Evolutionary conservation across 2,888 invertebrate genomes (phyloP).

Genomic region (Pardosa pseudoannulata): DNA sequence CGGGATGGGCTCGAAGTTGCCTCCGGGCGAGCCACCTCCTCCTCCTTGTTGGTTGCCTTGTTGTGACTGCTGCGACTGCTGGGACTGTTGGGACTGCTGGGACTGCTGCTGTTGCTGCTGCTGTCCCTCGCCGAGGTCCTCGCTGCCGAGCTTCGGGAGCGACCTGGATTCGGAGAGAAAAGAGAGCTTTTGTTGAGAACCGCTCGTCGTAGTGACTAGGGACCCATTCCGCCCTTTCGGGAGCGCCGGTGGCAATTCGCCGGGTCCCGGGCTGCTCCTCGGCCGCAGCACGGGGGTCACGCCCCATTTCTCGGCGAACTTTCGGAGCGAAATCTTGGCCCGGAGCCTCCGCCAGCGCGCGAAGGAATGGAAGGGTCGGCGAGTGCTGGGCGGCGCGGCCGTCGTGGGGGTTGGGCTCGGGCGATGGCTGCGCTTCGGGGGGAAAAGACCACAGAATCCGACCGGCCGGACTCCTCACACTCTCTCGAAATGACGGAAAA

Average conservation of each 20-base stretch:
- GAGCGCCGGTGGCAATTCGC: background rate
- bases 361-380: slow-evolving; percentile 50
- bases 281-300: slow-evolving; percentile 97
- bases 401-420: slow-evolving; percentile 34
- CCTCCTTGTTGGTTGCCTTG: slow-evolving; percentile 73
- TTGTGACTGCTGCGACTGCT: slow-evolving; percentile 75
- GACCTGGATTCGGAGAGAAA: slow-evolving; percentile 74
- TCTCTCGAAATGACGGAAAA: slow-evolving; percentile 42
- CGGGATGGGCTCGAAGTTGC: slow-evolving; percentile 94
- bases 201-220: background rate
- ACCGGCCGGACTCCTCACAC: slow-evolving; percentile 40
- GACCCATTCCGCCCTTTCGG: slow-evolving; percentile 9
- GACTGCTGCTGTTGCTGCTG: slow-evolving; percentile 58
- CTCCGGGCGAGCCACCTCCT: slow-evolving; percentile 13
- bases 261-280: slow-evolving; percentile 82
- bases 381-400: slow-evolving; percentile 33
- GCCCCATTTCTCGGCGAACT: slow-evolving; percentile 98
- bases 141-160: slow-evolving; percentile 77
- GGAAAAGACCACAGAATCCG: slow-evolving; percentile 29
- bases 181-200: slow-evolving; percentile 13
- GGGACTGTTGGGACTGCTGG: slow-evolving; percentile 74
- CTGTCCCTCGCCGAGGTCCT: slow-evolving; percentile 62
- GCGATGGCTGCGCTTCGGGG: slow-evolving; percentile 4
- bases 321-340: slow-evolving; percentile 97
- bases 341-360: slow-evolving; percentile 72